Percentiles rank a stretch among this genome's conserved stretches.
Evolutionary conservation across 2,113 vertebrate species (phyloP).

Genomic region (Pionites leucogaster): DNA sequence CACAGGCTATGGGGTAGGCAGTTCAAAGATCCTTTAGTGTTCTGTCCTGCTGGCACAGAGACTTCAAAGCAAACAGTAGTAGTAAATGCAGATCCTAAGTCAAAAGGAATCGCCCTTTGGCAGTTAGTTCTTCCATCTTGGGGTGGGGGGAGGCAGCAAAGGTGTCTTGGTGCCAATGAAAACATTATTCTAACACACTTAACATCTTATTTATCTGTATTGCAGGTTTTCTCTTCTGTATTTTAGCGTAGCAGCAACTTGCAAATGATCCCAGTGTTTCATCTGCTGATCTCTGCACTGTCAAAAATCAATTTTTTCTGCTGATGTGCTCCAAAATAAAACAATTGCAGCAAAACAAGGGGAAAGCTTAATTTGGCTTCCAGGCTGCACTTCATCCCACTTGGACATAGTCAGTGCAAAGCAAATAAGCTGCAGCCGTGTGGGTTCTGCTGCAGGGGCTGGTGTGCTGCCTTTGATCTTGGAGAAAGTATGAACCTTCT

Average conservation of each 20-base stretch:
- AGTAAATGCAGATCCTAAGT: background rate
- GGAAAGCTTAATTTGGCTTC: background rate
- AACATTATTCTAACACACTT: background rate
- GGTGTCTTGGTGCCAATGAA: background rate
- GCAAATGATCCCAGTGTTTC: background rate
- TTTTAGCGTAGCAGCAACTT: background rate
- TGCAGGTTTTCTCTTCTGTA: background rate
- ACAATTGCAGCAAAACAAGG: background rate
- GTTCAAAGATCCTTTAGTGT: background rate
- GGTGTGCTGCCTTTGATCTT: constrained; percentile 32
- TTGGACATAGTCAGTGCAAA: background rate
- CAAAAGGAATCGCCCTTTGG: background rate
- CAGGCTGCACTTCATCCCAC: background rate
- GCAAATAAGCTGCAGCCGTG: background rate
- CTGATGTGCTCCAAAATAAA: background rate
- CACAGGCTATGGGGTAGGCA: background rate
- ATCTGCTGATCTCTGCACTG: background rate
- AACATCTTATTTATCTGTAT: background rate
- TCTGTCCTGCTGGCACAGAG: background rate
- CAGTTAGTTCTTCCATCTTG: background rate
- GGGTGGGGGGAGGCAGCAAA: background rate
- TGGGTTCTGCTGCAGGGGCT: background rate
- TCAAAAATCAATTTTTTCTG: background rate
- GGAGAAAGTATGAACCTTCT: background rate
- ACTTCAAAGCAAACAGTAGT: background rate